phyloP scores from a whole-genome alignment of 2,113 vertebrate species.

The Triplophysa rosa region DNA sequence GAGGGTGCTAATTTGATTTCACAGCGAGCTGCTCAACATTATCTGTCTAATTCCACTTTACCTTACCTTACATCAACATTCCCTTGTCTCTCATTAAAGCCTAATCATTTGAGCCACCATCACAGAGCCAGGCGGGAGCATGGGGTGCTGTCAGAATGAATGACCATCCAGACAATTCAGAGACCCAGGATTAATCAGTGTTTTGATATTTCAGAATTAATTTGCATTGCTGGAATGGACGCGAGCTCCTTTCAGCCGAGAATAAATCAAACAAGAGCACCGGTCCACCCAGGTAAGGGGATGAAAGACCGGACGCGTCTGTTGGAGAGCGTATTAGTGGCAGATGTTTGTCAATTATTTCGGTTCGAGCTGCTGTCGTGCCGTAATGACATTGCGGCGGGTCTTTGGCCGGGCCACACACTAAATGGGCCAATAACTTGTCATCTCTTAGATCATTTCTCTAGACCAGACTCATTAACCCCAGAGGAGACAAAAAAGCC shows the following conservation, averaged over 20 bases:
- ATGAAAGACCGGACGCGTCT: constrained; percentile 32
- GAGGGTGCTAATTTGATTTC: constrained; percentile 68
- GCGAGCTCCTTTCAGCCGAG: too few species aligned
- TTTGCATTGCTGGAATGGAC: constrained; percentile 31
- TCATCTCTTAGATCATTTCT: constrained; percentile 29
- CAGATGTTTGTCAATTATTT: constrained; percentile 41
- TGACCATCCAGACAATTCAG: constrained; percentile 31
- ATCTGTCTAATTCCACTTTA: constrained; percentile 46
- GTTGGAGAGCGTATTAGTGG: constrained; percentile 34
- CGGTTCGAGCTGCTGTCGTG: constrained; percentile 28
- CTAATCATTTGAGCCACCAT: constrained; percentile 49
- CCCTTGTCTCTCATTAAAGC: constrained; percentile 40
- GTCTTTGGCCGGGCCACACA: constrained; percentile 35
- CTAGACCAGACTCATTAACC: constrained; percentile 30
- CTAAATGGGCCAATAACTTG: constrained; percentile 28
- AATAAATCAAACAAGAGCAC: too few species aligned
- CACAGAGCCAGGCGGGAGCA: constrained; percentile 36
- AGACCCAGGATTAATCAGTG: constrained; percentile 30
- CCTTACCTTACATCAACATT: constrained; percentile 30
- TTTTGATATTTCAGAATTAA: constrained; percentile 40
- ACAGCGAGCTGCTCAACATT: constrained; percentile 62
- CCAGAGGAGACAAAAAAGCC: constrained; percentile 1
- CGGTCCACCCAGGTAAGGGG: constrained; percentile 20
- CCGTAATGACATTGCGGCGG: constrained; percentile 43
- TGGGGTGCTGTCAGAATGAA: constrained; percentile 29